Conservation (phyloP, 2,888 invertebrate genomes). For the Pomacea canaliculata region DNA sequence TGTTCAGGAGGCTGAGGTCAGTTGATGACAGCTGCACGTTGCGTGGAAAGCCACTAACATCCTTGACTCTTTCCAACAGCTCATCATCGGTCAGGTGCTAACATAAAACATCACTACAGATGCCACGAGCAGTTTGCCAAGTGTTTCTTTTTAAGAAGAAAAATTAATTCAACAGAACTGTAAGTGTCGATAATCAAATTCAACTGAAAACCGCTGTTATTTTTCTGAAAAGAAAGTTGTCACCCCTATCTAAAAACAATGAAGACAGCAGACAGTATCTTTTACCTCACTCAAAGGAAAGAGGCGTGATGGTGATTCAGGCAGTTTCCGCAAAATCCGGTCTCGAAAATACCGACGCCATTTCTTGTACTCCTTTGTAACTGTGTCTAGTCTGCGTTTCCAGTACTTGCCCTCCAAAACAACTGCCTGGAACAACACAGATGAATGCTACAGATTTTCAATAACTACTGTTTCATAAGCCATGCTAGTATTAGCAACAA, state of each 20-base stretch:
- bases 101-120: not conserved
- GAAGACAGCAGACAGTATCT: no score
- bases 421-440: conserved; percentile 79
- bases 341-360: conserved; percentile 75
- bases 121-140: no score
- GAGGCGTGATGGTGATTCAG: not conserved
- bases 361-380: conserved; percentile 98
- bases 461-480: no score
- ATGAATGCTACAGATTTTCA: no score
- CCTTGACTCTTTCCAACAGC: conserved; percentile 47
- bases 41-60: conserved; percentile 37
- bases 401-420: conserved; percentile 99
- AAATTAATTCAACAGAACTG: no score
- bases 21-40: conserved; percentile 47
- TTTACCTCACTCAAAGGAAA: not conserved
- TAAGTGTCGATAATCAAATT: no score
- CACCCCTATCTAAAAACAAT: no score
- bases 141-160: no score
- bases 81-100: conserved; percentile 36
- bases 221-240: no score
- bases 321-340: conserved; percentile 14
- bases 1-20: conserved; percentile 45
- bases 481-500: no score
- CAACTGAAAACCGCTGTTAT: no score
- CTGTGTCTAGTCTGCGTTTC: conserved; percentile 96